These are phyloP conservation scores for Scolanthus callimorphus DNA, from an alignment of 92 coral and sea anemone species.

Conservation along the genomic window DNA sequence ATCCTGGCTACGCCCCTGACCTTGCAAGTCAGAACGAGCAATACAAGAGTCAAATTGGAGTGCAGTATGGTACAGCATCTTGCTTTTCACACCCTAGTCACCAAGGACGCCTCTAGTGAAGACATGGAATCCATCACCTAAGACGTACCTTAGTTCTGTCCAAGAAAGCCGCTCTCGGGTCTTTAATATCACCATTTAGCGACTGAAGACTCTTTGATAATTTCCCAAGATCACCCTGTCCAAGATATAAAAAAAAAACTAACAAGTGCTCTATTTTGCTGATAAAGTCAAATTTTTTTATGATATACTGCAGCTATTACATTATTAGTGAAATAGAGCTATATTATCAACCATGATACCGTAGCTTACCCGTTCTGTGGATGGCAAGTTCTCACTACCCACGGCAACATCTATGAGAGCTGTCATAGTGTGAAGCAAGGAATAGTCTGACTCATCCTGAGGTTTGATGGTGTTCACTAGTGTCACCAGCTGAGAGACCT, in stretches of 20 bases:
- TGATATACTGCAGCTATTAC: too few species aligned
- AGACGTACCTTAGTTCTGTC: conserved; percentile 85
- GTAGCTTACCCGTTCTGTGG: conserved; percentile 66
- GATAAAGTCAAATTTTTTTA: too few species aligned
- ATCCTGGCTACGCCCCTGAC: too few species aligned
- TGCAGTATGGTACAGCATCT: background rate
- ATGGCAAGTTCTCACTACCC: conserved; percentile 72
- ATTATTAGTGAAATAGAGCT: too few species aligned
- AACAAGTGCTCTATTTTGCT: too few species aligned
- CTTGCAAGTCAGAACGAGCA: too few species aligned
- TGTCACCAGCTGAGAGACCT: conserved; percentile 27
- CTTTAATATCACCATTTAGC: conserved; percentile 77
- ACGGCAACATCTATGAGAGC: conserved; percentile 71
- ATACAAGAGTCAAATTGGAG: background rate
- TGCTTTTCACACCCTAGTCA: too few species aligned
- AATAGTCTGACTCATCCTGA: conserved; percentile 58
- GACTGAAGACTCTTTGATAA: conserved; percentile 57
- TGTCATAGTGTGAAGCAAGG: conserved; percentile 71
- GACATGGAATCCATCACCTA: too few species aligned
- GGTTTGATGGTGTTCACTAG: conserved; percentile 47
- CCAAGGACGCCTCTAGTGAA: too few species aligned
- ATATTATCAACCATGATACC: background rate
- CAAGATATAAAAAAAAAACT: too few species aligned
- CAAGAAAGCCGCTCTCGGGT: conserved; percentile 93
- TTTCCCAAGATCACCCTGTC: conserved; percentile 63